Evolutionary conservation across 2,888 invertebrate genomes (phyloP), one percentile per base, ranked within the genome.

Genomic region (Argyresthia goedartella): DNA sequence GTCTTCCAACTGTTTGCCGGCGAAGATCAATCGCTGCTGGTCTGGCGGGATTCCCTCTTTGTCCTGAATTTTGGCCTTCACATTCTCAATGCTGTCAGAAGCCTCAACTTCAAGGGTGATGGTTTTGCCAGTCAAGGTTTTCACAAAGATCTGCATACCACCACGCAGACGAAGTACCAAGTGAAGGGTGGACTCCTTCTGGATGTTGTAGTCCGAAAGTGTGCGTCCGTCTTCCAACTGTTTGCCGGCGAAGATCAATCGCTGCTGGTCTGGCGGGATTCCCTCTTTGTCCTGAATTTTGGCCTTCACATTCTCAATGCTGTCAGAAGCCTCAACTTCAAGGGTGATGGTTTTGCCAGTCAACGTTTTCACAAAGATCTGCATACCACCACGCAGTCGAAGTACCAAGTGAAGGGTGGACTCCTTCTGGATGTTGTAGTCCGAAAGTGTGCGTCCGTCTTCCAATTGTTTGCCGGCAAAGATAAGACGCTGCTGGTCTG

Each of bases 121-220:
- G 9, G 57, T 57, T 16, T 57, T 57, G 33, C 57, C 57, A 10
- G 57, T 57, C 43, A 57, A 15, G 3, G 57, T 57, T 41, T 57
- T 57, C 0, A 57, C 57, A 34, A 57, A 56, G 35, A 58, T 56
- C 43, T 58, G 54, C 54, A 58, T 58, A 49, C 58, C 58, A 36
- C 58, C 58, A 41, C 58, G 43, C 39, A 58, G 54, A 36, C 58
- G 54, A 3, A 60, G 47, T 0, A 60, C 60, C n/a, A 60, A 44
- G 42, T 60, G 60, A 11, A 60, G 56, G 8, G 60, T 60, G 4
- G 60, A 60, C 50, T 58, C 58, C 13, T 58, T 58, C 49, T 58
- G 58, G 44, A 58, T 58, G 15, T 58, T 58, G 46, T 58, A 58
- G 42, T 58, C 58, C 0, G 56, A 56, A 1, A 58, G 49, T 1